Evolutionary conservation across 2,797 vertebrate species (phyloP), one percentile per base, ranked within the genome.

Genomic region (Poliocrania exsul): DNA sequence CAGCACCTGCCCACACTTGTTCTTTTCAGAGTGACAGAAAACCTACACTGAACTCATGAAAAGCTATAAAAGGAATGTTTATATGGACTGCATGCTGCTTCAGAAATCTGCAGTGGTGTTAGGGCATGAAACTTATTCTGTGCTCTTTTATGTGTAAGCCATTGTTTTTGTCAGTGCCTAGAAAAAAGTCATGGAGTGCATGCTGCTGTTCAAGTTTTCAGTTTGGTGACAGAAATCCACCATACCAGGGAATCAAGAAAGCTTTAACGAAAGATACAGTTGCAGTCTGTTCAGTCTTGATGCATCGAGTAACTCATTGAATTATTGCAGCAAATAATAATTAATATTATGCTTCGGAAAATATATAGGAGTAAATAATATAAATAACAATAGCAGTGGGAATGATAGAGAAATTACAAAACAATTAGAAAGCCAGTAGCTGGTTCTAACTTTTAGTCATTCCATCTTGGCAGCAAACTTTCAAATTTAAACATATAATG

Each of bases 1-100:
- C 72, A 91, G 80, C 88, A 92, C 92, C 94, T 96, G 95, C 93
- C 82, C 71, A 72, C 87, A 79, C 70, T 92, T 95, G 58, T 91
- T 91, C 86, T 86, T 92, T 95, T 88, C 78, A 87, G 77, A 94
- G 82, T 54, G 64, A 62, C 79, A 92, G 37, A 82, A 90, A 95
- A 79, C 80, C 78, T 82, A 81, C 82, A 54, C 37, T 78, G 56
- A 95, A 86, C 64, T 83, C 77, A 44, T 51, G 61, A 77, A 85
- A 84, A 85, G 28, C 83, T 91, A 54, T 87, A 89, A 92, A 92
- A 86, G 42, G 40, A 81, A 51, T 81, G 70, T 87, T 96, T 94
- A 37, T 82, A 50, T 33, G 50, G 31, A 87, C 61, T 85, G 10
- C 31, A 60, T 37, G 40, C 82, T 85, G 16, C 70, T 92, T 81